Evolutionary conservation across 2,113 vertebrate genomes (phyloP), one percentile per base, ranked within the genome.

Genomic region (Lasiurus cinereus): DNA sequence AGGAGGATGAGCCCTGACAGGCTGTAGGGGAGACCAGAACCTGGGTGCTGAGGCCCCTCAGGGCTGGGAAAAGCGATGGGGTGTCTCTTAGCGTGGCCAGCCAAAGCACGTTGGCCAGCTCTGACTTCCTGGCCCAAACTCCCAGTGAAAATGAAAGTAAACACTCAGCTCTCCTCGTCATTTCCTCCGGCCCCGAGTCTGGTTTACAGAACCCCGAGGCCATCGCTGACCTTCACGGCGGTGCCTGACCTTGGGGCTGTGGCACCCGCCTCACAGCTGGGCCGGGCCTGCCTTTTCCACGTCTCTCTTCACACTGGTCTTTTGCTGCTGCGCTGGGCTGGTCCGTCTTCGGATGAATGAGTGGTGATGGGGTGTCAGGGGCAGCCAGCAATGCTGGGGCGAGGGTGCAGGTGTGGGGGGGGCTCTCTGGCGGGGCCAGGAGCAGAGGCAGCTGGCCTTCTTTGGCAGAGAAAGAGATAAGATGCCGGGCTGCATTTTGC

Each of bases 341-440:
- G 98, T 98, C 98, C 98, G 98, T 98, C 98, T 98, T 97, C 97
- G 98, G 96, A 97, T 98, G 98, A 98, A 98, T 98, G 98, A 98
- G 97, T 98, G 98, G 98, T 98, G 98, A 98, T 98, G 97, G 84
- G 96, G 98, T 98, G 98, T 98, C 98, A 98, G 94, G 97, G 98
- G 97, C 98, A 98, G 98, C 98, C 98, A 98, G 97, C 98, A 98
- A 98, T 98, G 98, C 15, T 86, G 86, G 94, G 91, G 13, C 96
- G 96, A 74, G 36, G 52, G 62, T 8, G 54, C 12, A 67, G 54
- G 80, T 18, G 36, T 4, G 36, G 43, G 72, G 96, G 91, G 96
- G 96, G 98, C 98, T 88, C 94, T 85, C 97, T 98, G 97, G 98
- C 98, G 98, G 80, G 97, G 97, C 95, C 97, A 96, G 96, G 96